Evolutionary conservation across 1,140 invertebrate species (phyloP), one percentile per base, ranked within the genome.

Genomic region (Brachionus paranguensis): DNA sequence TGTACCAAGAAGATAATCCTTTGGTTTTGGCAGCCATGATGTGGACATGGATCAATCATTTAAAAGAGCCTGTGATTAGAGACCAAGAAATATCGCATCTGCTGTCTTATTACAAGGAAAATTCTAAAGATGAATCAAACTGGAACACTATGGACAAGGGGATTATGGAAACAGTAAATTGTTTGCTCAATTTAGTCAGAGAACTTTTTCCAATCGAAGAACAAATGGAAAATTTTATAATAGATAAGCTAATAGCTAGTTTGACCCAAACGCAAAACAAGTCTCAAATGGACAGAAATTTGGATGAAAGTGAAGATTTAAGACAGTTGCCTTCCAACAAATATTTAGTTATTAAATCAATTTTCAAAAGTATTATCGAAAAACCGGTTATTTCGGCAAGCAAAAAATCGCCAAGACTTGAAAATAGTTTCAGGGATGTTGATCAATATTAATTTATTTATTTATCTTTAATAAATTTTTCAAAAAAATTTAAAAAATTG

Each of bases 31-130:
- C 60, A 17, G 64, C 29, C 8, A 43, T 83, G 24, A 68, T 83
- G 10, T 83, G 81, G 81, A 43, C 81, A 47, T 83, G 81, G 81
- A 20, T 83, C 5, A 20, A 68, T 7, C 37, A 68, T 37, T 83
- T 83, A 20, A 83, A 83, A 72, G 81, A 55, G 27, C 78, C 78
- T 17, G 53, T 81, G 37, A 24, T 81, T 41, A 68, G 64, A 41
- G 78, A 81, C 37, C 78, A 81, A 47, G 53, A 81, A 68, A 64
- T 81, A 11, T 64, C 55, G 7, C 29, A 55, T 10, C n/a, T 81
- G 0, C 10, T 64, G n/a, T 64, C 24, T 14, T 24, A 47, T 68
- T 64, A 29, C 37, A 64, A 27, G 17, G 53, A 81, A 11, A 68
- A 41, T 24, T 33, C 37, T 7, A 45, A 41, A 41, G 53, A 37